Evolutionary conservation across 2,888 invertebrate genomes (phyloP).

Genomic region (Celastrina argiolus): DNA sequence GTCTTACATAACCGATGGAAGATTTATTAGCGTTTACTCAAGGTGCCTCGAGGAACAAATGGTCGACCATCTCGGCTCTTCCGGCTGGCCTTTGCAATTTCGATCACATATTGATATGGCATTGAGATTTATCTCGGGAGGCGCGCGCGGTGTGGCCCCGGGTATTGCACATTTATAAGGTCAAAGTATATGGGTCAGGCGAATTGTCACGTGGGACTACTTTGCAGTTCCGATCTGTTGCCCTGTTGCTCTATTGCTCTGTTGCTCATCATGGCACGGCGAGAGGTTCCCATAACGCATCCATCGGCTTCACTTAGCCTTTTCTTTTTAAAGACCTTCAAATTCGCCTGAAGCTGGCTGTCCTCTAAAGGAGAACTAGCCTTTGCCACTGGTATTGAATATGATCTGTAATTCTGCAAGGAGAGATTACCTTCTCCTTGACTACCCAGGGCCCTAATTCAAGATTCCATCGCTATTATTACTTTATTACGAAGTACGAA

Average conservation of each 20-base stretch:
- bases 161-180: conserved; percentile 32
- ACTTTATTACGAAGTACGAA: no score
- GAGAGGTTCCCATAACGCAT: no score
- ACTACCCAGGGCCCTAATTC: no score
- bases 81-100: conserved; percentile 33
- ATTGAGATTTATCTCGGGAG: conserved; percentile 32
- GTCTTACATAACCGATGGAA: conserved; percentile 10
- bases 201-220: conserved; percentile 24
- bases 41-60: conserved; percentile 8
- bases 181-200: conserved; percentile 38
- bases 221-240: conserved; percentile 14
- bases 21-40: conserved; percentile 3
- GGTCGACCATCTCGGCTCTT: conserved; percentile 26
- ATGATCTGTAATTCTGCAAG: no score
- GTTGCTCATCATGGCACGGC: not conserved
- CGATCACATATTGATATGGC: conserved; percentile 34
- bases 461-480: no score
- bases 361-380: no score
- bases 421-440: no score
- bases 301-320: no score
- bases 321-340: no score
- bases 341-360: no score
- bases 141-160: conserved; percentile 20
- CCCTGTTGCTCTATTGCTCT: not conserved
- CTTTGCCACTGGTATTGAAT: no score